A percentile compares a stretch with the other conserved stretches of the same genome.
Evolutionary conservation across 2,797 vertebrate genomes (phyloP).

Genomic region (Pteropus rufus): DNA sequence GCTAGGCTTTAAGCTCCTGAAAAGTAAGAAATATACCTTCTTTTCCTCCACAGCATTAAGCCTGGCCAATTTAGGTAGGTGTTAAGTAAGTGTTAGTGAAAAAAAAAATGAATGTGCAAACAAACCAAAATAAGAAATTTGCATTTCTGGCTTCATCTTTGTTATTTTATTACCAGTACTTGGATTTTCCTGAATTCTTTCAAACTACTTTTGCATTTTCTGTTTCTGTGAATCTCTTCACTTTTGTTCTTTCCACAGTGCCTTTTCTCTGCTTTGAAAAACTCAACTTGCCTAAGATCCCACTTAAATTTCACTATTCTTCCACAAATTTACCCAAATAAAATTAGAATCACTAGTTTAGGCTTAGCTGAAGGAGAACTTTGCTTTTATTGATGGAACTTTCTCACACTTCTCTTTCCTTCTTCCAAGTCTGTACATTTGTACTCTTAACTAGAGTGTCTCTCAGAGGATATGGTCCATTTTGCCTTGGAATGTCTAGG

Average conservation of each 20-base stretch:
- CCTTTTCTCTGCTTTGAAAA: not conserved
- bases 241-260: not conserved
- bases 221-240: not conserved
- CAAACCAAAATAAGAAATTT: not conserved
- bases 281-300: not conserved
- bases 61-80: not conserved
- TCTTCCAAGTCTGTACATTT: not conserved
- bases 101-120: not conserved
- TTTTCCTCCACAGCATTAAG: not conserved
- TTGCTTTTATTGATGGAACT: not conserved
- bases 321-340: not conserved
- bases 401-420: not conserved
- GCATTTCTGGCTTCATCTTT: not conserved
- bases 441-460: not conserved
- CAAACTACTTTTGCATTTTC: not conserved
- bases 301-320: not conserved
- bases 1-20: not conserved
- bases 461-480: not conserved
- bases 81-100: not conserved
- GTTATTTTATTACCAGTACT: not conserved
- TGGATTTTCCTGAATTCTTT: not conserved
- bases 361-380: not conserved
- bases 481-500: not conserved
- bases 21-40: not conserved
- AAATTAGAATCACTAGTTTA: not conserved